These are phyloP conservation scores for Dendroctonus ponderosae DNA, from an alignment of 1,140 invertebrate genomes.

Conservation along the genomic window DNA sequence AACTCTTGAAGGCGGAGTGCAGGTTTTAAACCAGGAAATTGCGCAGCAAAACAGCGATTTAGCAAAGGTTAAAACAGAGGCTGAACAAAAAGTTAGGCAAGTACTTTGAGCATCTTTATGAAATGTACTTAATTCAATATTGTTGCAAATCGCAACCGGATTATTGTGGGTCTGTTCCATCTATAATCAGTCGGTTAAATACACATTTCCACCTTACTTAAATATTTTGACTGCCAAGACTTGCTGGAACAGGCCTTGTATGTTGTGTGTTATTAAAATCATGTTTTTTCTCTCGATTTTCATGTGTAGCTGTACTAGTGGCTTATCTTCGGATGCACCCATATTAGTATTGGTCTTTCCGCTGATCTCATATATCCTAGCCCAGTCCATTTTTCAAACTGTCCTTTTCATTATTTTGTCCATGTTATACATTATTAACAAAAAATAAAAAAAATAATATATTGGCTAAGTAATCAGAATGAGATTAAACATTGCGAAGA, in stretches of 20 bases:
- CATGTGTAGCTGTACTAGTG: slow-evolving; percentile 40
- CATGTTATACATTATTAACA: slow-evolving; percentile 30
- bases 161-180: too few relatives aligned
- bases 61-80: slow-evolving; percentile 41
- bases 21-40: slow-evolving; percentile 50
- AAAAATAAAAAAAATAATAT: too few relatives aligned
- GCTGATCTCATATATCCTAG: slow-evolving; percentile 46
- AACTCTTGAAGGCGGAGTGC: slow-evolving; percentile 50
- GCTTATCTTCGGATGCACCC: slow-evolving; percentile 36
- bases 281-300: slow-evolving; percentile 35
- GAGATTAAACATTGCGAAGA: too few relatives aligned
- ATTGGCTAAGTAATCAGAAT: too few relatives aligned
- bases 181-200: too few relatives aligned
- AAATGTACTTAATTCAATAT: slow-evolving; percentile 13
- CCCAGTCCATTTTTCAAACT: slow-evolving; percentile 43
- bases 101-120: slow-evolving; percentile 1
- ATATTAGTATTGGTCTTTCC: slow-evolving; percentile 45
- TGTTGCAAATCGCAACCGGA: too few relatives aligned
- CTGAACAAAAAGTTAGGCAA: slow-evolving; percentile 48
- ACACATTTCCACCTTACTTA: too few relatives aligned
- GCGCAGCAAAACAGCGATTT: slow-evolving; percentile 43
- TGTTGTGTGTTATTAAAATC: too few relatives aligned
- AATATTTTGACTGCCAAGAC: too few relatives aligned
- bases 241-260: too few relatives aligned
- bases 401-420: slow-evolving; percentile 42